phyloP scores from a whole-genome alignment of 2,888 invertebrate genomes.

The Dexiosoma caninum region DNA sequence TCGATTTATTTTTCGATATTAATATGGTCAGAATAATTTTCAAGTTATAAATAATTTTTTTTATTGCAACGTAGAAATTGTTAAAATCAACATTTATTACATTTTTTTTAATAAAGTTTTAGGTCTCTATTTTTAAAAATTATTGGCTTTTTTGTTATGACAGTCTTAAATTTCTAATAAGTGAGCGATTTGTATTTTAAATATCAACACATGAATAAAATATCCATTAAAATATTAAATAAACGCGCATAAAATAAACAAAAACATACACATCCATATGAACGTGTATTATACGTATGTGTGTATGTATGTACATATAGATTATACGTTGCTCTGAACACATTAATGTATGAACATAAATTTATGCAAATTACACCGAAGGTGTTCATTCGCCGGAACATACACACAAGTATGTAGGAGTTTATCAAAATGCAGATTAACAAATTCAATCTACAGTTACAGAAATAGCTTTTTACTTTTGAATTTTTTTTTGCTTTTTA shows the following conservation, averaged over 20 bases:
- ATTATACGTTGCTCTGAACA: background rate
- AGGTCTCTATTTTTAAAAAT: background rate
- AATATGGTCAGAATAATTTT: no score
- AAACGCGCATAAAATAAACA: background rate
- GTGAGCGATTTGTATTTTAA: background rate
- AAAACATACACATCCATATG: background rate
- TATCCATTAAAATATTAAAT: background rate
- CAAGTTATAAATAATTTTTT: no score
- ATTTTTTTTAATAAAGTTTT: no score
- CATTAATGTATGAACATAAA: constrained; percentile 27
- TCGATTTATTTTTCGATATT: no score
- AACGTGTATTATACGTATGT: background rate
- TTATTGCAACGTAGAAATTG: no score
- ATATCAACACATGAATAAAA: background rate
- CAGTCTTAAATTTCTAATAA: constrained; percentile 1
- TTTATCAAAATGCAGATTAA: constrained; percentile 52
- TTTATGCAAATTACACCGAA: constrained; percentile 52
- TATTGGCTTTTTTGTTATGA: background rate
- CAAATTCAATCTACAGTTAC: constrained; percentile 58
- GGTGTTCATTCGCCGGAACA: constrained; percentile 48
- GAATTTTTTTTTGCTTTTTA: constrained; percentile 6
- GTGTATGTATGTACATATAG: background rate
- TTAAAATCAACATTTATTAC: no score
- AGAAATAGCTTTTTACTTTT: constrained; percentile 9
- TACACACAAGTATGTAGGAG: constrained; percentile 35